Evolutionary conservation across 1,140 invertebrate species (phyloP).

Genomic region (Zaprionus lachaisei): DNA sequence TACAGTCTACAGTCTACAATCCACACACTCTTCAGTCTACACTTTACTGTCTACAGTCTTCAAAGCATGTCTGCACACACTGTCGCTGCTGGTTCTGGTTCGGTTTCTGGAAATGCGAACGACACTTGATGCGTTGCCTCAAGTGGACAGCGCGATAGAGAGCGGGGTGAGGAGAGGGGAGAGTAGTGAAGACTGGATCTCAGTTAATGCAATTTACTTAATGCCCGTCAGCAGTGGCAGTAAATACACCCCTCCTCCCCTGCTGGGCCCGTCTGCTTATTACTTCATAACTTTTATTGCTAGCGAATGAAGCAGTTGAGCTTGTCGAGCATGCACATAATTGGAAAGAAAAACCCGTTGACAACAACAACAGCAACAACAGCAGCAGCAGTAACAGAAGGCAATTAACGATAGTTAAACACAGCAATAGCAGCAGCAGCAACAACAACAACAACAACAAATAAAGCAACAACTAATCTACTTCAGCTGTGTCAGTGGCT

Average conservation of each 20-base stretch:
- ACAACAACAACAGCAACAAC: slow-evolving; percentile 48
- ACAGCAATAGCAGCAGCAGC: slow-evolving; percentile 38
- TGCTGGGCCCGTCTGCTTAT: slow-evolving; percentile 39
- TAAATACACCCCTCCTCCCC: neutral
- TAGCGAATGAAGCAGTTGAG: slow-evolving; percentile 70
- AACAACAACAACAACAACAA: slow-evolving; percentile 9
- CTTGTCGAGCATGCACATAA: slow-evolving; percentile 47
- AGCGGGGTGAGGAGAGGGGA: neutral
- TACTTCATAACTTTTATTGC: slow-evolving; percentile 77
- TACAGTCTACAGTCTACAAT: neutral
- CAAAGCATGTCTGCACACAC: neutral
- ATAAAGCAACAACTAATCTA: slow-evolving; percentile 29
- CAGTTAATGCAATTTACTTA: slow-evolving; percentile 61
- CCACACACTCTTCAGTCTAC: neutral
- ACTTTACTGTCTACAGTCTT: neutral
- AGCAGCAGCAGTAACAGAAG: slow-evolving; percentile 20
- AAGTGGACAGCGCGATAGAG: slow-evolving; percentile 1
- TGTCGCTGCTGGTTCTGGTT: slow-evolving; percentile 5
- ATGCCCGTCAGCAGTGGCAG: slow-evolving; percentile 30
- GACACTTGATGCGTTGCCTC: slow-evolving; percentile 43
- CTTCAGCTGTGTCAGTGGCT: slow-evolving; percentile 29
- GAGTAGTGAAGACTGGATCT: slow-evolving; percentile 7
- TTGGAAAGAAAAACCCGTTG: slow-evolving; percentile 64
- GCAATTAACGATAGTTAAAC: slow-evolving; percentile 68
- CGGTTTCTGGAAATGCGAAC: slow-evolving; percentile 29